Conservation (phyloP, 2,797 vertebrate species). For the Scarus forsteni region DNA sequence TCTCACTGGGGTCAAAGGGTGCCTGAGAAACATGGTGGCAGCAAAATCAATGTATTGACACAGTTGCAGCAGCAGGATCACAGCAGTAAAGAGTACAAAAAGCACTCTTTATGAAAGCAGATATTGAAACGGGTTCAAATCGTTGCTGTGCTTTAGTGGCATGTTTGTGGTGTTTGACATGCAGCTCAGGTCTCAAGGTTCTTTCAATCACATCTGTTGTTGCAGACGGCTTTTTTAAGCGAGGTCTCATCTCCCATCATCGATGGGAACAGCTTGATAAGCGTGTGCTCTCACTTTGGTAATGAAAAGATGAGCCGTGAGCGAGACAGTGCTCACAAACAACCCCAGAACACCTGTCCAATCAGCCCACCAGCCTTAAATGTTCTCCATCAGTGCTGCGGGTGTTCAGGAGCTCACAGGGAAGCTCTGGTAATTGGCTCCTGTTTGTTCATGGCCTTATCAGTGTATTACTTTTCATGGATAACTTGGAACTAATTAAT, state of each 20-base stretch:
- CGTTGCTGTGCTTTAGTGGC: not conserved
- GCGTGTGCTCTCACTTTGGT: slow-evolving; percentile 39
- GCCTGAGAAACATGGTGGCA: slow-evolving; percentile 16
- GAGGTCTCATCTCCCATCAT: slow-evolving; percentile 49
- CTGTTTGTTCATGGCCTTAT: slow-evolving; percentile 82
- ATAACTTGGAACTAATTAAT: slow-evolving; percentile 84
- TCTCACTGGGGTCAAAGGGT: slow-evolving; percentile 61
- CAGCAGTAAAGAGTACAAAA: slow-evolving; percentile 3
- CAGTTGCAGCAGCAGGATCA: slow-evolving; percentile 40
- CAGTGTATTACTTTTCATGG: slow-evolving; percentile 81
- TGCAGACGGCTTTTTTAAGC: slow-evolving; percentile 36
- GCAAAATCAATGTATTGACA: slow-evolving; percentile 57
- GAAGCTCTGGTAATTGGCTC: slow-evolving; percentile 78
- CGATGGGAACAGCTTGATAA: slow-evolving; percentile 55
- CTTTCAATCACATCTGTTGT: slow-evolving; percentile 44
- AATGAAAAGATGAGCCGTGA: slow-evolving; percentile 51
- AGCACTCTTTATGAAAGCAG: not conserved
- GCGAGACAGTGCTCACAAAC: slow-evolving; percentile 39
- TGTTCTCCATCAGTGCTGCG: slow-evolving; percentile 63
- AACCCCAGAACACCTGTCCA: slow-evolving; percentile 68
- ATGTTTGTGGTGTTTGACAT: slow-evolving; percentile 5
- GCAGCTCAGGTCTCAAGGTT: slow-evolving; percentile 33
- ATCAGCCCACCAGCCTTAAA: slow-evolving; percentile 60
- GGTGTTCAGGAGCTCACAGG: slow-evolving; percentile 58
- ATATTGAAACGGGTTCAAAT: slow-evolving; percentile 3